Conservation (phyloP, 2,888 invertebrate species). For the Drosophila lutescens region DNA sequence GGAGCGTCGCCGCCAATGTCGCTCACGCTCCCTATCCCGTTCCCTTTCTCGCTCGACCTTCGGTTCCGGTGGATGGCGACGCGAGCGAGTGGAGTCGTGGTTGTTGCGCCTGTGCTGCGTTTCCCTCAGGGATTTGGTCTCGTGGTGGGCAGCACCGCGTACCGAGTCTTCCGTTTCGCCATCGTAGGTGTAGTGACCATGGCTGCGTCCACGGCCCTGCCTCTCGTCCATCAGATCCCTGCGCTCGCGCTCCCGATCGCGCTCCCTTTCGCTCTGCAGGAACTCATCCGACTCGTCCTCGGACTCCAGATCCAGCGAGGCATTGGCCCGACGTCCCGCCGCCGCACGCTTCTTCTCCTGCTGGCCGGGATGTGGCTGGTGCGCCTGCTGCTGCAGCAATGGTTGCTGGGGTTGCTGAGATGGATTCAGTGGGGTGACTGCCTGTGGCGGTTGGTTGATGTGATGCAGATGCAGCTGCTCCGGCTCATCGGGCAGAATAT, state of each 20-base stretch:
- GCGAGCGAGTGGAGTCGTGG: conserved; percentile 41
- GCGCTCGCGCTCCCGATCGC: conserved; percentile 82
- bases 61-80: conserved; percentile 34
- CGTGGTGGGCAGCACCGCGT: conserved; percentile 62
- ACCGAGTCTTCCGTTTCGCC: conserved; percentile 87
- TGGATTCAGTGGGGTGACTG: background rate
- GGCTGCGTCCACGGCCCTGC: conserved; percentile 68
- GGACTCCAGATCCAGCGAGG: conserved; percentile 72
- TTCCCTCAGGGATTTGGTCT: conserved; percentile 53
- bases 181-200: conserved; percentile 86
- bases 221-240: conserved; percentile 42
- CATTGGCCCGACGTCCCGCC: conserved; percentile 13
- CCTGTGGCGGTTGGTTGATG: conserved; percentile 9
- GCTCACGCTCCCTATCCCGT: conserved; percentile 36
- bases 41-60: conserved; percentile 49
- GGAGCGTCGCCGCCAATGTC: conserved; percentile 26
- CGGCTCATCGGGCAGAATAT: conserved; percentile 6
- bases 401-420: conserved; percentile 11
- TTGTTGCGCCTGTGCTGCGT: conserved; percentile 56
- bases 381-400: conserved; percentile 54
- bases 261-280: conserved; percentile 64
- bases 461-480: conserved; percentile 12
- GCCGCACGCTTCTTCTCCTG: conserved; percentile 41
- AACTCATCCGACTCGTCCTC: conserved; percentile 80
- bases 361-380: background rate